Conservation (phyloP, 2,888 invertebrate genomes). For the Drosophila borealis region DNA sequence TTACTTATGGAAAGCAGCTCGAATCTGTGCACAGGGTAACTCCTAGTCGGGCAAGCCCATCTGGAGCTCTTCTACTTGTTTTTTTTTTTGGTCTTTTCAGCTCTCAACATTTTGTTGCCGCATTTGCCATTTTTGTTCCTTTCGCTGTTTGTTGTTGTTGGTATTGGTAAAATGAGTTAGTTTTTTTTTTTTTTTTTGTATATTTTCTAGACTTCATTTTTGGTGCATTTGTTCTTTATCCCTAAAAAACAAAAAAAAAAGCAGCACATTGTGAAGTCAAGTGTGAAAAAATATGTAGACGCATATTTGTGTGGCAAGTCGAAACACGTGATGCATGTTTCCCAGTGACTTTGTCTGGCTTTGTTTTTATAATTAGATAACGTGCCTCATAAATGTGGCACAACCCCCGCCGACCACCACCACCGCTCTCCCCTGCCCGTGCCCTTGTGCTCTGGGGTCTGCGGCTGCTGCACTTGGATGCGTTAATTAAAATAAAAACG, state of each 20-base stretch:
- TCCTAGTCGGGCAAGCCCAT: no score
- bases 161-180: slow-evolving; percentile 25
- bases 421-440: neutral
- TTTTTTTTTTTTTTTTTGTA: neutral
- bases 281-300: slow-evolving; percentile 23
- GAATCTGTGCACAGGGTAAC: no score
- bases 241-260: neutral
- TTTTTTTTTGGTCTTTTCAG: no score
- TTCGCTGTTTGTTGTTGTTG: neutral
- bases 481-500: slow-evolving; percentile 74
- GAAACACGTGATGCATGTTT: slow-evolving; percentile 22
- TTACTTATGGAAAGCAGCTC: no score
- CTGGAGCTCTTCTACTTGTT: no score
- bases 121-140: no score
- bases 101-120: no score
- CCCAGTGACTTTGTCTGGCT: slow-evolving; percentile 24
- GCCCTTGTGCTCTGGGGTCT: neutral
- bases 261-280: slow-evolving; percentile 20
- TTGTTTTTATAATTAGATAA: slow-evolving; percentile 64
- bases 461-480: slow-evolving; percentile 50
- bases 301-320: slow-evolving; percentile 21
- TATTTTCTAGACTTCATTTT: slow-evolving; percentile 5
- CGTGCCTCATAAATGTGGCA: slow-evolving; percentile 51
- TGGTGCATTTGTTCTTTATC: neutral
- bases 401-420: neutral